Conservation (phyloP, 2,797 vertebrate genomes). For the Danio aesculapii region DNA sequence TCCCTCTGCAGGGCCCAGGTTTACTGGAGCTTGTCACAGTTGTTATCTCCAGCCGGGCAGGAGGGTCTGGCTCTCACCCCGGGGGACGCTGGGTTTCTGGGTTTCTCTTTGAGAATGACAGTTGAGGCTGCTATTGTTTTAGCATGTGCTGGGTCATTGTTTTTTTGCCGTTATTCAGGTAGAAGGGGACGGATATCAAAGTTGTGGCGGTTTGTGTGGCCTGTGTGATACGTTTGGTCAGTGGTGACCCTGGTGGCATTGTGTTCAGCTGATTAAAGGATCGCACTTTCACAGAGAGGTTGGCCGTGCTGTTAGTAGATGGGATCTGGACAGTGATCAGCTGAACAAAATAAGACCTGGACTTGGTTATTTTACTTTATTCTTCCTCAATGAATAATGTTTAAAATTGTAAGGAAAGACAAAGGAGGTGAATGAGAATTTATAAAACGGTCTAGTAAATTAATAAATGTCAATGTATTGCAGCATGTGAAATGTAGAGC, state of each 20-base stretch:
- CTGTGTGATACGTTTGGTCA: slow-evolving; percentile 1
- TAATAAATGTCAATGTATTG: too few relatives aligned
- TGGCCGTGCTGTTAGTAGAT: slow-evolving; percentile 5
- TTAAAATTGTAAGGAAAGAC: background rate
- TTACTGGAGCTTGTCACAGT: slow-evolving; percentile 52
- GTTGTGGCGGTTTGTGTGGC: background rate
- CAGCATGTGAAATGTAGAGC: too few relatives aligned
- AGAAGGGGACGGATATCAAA: background rate
- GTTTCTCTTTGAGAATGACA: slow-evolving; percentile 23
- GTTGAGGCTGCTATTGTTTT: slow-evolving; percentile 28
- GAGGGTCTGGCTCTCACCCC: slow-evolving; percentile 21
- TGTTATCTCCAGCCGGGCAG: slow-evolving; percentile 54
- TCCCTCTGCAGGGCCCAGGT: slow-evolving; percentile 17
- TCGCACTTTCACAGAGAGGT: background rate
- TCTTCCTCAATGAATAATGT: background rate
- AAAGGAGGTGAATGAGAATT: slow-evolving; percentile 10
- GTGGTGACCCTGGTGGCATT: background rate
- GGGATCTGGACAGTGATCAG: slow-evolving; percentile 3
- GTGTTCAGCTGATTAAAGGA: too few relatives aligned
- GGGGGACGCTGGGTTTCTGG: slow-evolving; percentile 27
- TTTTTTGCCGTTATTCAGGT: slow-evolving; percentile 4
- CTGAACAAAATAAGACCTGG: slow-evolving; percentile 12
- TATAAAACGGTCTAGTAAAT: background rate
- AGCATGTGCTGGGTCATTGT: slow-evolving; percentile 27
- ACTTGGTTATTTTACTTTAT: background rate